Conservation (phyloP, 2,888 invertebrate species). For the Sepioteuthis lessoniana region DNA sequence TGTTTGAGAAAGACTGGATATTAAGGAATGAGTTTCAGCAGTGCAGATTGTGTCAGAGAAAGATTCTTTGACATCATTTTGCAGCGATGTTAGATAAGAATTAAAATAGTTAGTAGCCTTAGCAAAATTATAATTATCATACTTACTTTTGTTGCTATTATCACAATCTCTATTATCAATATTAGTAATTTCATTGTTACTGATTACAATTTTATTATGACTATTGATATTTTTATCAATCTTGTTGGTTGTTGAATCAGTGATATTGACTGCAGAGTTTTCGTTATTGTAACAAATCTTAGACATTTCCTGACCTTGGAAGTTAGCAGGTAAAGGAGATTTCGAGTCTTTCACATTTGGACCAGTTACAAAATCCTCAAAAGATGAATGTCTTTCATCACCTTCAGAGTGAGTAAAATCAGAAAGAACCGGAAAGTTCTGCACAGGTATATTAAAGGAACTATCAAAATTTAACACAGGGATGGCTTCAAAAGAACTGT, state of each 20-base stretch:
- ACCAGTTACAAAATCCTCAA: background rate
- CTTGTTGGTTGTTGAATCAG: too few species aligned
- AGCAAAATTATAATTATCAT: background rate
- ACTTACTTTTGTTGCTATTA: background rate
- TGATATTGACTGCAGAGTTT: background rate
- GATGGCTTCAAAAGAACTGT: background rate
- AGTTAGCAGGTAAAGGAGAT: background rate
- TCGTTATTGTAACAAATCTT: too few species aligned
- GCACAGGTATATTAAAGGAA: slow-evolving; percentile 24
- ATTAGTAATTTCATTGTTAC: background rate
- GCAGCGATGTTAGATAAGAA: background rate
- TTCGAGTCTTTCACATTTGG: background rate
- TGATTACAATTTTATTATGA: background rate
- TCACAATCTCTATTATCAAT: background rate
- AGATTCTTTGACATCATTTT: background rate
- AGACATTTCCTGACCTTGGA: background rate
- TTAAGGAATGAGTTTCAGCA: background rate
- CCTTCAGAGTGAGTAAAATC: background rate
- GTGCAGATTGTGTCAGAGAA: background rate
- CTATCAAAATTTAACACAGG: slow-evolving; percentile 43
- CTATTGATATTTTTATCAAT: background rate
- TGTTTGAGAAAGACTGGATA: background rate
- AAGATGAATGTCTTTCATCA: background rate
- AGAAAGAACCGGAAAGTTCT: background rate
- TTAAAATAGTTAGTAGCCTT: background rate